Conservation (phyloP, 2,888 invertebrate species). For the Drosophila aldrichi region DNA sequence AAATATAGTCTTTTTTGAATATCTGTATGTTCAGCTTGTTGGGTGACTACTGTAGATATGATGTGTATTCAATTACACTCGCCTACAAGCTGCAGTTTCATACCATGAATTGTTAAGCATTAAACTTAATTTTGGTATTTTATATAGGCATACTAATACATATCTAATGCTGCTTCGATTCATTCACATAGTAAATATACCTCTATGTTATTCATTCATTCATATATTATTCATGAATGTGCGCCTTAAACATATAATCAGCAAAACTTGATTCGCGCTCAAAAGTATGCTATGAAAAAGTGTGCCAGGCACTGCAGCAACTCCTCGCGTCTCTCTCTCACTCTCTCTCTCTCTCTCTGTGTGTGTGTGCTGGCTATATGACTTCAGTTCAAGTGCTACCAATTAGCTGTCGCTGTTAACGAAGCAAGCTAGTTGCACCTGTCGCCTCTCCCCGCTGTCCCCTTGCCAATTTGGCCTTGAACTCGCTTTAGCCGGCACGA, state of each 20-base stretch:
- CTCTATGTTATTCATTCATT: neutral
- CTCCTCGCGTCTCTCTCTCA: neutral
- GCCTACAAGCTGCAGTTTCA: neutral
- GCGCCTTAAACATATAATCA: neutral
- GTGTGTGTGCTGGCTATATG: constrained; percentile 15
- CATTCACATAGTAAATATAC: constrained; percentile 24
- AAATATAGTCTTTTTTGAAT: too few species aligned
- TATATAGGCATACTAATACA: neutral
- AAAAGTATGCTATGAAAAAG: constrained; percentile 58
- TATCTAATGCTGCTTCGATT: constrained; percentile 18
- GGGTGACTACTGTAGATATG: too few species aligned
- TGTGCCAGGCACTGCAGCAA: constrained; percentile 24
- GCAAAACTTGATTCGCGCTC: constrained; percentile 12
- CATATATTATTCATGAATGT: too few species aligned
- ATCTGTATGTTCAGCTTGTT: too few species aligned
- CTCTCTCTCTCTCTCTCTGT: too few species aligned
- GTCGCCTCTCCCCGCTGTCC: neutral
- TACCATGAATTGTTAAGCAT: too few species aligned
- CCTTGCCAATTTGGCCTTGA: constrained; percentile 61
- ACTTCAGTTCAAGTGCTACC: constrained; percentile 41
- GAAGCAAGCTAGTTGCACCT: constrained; percentile 7
- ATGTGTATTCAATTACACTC: neutral
- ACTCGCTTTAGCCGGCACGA: constrained; percentile 68
- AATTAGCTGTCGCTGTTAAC: constrained; percentile 59
- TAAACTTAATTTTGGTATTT: too few species aligned